phyloP scores from a whole-genome alignment of 2,797 vertebrate genomes.

The Darevskia mixta region DNA sequence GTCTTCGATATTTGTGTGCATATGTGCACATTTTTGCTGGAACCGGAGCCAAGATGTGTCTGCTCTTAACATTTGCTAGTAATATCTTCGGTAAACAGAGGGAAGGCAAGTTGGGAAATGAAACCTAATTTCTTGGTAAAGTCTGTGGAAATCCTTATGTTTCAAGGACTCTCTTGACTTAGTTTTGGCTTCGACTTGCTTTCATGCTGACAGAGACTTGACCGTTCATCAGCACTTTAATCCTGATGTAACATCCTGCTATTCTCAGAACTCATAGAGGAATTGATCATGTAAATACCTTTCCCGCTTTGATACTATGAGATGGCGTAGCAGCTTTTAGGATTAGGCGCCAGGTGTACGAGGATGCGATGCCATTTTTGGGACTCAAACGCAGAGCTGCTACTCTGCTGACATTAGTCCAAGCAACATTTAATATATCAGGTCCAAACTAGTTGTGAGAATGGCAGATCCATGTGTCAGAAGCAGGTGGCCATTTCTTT shows the following conservation, averaged over 20 bases:
- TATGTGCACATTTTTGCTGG: constrained; percentile 43
- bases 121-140: constrained; percentile 36
- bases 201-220: background rate
- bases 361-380: background rate
- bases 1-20: constrained; percentile 43
- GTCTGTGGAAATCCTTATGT: constrained; percentile 41
- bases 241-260: background rate
- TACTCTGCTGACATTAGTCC: background rate
- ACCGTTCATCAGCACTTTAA: constrained; percentile 5
- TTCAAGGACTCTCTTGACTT: constrained; percentile 36
- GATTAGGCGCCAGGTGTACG: background rate
- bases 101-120: constrained; percentile 50
- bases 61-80: constrained; percentile 66
- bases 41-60: constrained; percentile 68
- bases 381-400: background rate
- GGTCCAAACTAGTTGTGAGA: background rate
- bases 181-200: background rate
- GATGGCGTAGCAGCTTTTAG: background rate
- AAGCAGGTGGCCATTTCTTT: background rate
- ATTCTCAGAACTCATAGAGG: background rate
- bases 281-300: background rate
- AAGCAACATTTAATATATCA: background rate
- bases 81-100: constrained; percentile 61
- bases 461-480: background rate
- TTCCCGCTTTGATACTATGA: background rate